Percentiles rank a stretch among this genome's conserved stretches.
Evolutionary conservation across 2,797 vertebrate genomes (phyloP).

Genomic region (Scarus forsteni): DNA sequence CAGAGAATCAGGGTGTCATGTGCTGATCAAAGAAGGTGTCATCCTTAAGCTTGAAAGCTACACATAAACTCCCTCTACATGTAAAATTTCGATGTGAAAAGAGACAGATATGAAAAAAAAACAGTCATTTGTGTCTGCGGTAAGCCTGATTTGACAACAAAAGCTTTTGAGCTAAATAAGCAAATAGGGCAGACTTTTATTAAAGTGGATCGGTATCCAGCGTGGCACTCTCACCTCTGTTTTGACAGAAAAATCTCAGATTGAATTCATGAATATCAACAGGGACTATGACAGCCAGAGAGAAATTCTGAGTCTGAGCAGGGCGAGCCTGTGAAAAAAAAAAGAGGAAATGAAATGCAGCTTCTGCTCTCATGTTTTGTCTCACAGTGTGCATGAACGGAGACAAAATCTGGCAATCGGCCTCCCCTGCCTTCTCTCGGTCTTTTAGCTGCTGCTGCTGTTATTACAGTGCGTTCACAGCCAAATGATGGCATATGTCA

Average conservation of each 20-base stretch:
- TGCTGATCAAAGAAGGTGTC: conserved; percentile 24
- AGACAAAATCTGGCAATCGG: conserved; percentile 42
- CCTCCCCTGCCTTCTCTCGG: neutral
- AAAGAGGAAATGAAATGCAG: conserved; percentile 66
- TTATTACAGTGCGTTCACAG: conserved; percentile 31
- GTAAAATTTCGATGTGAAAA: conserved; percentile 17
- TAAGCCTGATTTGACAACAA: conserved; percentile 53
- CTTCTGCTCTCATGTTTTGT: conserved; percentile 48
- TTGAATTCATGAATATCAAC: conserved; percentile 76
- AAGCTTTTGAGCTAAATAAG: conserved; percentile 54
- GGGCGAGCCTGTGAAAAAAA: conserved; percentile 35
- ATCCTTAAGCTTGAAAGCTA: conserved; percentile 24
- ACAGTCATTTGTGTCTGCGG: conserved; percentile 28
- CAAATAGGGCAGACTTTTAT: conserved; percentile 58
- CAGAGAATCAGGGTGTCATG: neutral
- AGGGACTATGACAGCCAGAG: conserved; percentile 66
- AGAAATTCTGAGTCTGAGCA: conserved; percentile 62
- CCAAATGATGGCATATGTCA: conserved; percentile 47
- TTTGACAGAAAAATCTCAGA: conserved; percentile 72
- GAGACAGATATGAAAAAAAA: conserved; percentile 19
- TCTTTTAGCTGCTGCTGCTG: conserved; percentile 25
- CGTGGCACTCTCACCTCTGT: conserved; percentile 55
- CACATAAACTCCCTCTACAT: conserved; percentile 10
- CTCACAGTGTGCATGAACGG: conserved; percentile 38
- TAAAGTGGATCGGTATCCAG: conserved; percentile 46